Conservation (phyloP, 2,888 invertebrate species). For the Lumbricus terrestris region DNA sequence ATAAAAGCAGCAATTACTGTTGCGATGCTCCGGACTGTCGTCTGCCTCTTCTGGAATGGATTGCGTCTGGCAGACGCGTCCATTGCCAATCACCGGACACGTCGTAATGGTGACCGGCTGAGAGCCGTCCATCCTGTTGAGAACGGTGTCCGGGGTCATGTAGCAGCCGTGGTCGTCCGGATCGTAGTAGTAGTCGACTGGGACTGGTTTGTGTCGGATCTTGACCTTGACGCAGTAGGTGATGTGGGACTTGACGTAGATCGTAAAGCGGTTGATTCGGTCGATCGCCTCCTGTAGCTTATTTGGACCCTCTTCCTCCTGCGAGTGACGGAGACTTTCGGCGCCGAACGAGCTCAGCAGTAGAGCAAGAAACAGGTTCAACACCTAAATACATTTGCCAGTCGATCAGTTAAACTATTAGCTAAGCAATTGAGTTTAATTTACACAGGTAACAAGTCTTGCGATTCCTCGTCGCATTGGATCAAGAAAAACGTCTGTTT, state of each 20-base stretch:
- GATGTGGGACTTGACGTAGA: constrained; percentile 44
- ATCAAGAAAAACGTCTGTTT: background rate
- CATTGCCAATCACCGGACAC: constrained; percentile 20
- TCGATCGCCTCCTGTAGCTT: constrained; percentile 96
- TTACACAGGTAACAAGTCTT: background rate
- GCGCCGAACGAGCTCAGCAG: constrained; percentile 98
- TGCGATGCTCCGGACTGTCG: background rate
- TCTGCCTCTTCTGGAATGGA: constrained; percentile 10
- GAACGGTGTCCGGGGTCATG: background rate
- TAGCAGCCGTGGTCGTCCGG: constrained; percentile 22
- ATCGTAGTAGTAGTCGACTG: constrained; percentile 23
- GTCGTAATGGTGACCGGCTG: background rate
- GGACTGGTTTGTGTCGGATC: constrained; percentile 21
- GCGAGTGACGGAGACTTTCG: constrained; percentile 77
- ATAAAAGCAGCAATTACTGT: background rate
- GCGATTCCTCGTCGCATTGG: background rate
- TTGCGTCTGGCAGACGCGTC: constrained; percentile 8
- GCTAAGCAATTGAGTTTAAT: background rate
- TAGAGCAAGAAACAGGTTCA: constrained; percentile 98
- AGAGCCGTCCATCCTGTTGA: constrained; percentile 21
- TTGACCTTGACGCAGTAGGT: constrained; percentile 54
- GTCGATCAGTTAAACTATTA: too few species aligned
- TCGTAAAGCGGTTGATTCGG: constrained; percentile 69
- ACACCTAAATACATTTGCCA: constrained; percentile 73
- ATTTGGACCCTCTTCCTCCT: constrained; percentile 83